These are phyloP conservation scores for Crossaster papposus DNA, from an alignment of 53 echinoderm and acorn worm species.

Conservation along the genomic window DNA sequence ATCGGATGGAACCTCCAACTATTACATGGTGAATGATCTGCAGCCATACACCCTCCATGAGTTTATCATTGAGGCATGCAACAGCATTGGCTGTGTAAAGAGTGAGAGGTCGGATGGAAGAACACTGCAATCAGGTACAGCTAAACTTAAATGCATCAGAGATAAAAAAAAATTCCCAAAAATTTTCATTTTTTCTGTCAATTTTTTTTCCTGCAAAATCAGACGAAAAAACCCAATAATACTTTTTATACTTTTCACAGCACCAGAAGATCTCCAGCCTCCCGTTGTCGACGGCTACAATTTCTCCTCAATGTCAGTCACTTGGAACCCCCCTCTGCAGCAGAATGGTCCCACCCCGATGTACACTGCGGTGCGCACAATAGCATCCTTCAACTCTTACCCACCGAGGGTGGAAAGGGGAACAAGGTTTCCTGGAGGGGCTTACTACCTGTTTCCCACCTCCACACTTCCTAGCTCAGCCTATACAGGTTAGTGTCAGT, in stretches of 20 bases:
- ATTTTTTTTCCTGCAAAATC: too few relatives aligned
- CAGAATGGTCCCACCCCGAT: conserved; percentile 95
- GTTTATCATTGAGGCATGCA: conserved; percentile 90
- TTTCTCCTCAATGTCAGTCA: conserved; percentile 76
- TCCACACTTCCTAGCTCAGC: conserved; percentile 81
- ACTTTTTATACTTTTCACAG: conserved; percentile 38
- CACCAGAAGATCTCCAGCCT: conserved; percentile 72
- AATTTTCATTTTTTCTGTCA: too few relatives aligned
- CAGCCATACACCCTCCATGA: conserved; percentile 75
- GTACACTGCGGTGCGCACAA: conserved; percentile 77
- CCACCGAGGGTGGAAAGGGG: conserved; percentile 93
- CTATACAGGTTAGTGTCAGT: conserved; percentile 79
- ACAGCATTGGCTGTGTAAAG: conserved; percentile 83
- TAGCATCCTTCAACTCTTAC: conserved; percentile 71
- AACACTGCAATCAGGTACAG: conserved; percentile 83
- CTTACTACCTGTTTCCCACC: conserved; percentile 81
- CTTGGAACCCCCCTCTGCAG: conserved; percentile 83
- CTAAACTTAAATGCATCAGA: not conserved
- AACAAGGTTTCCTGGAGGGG: conserved; percentile 92
- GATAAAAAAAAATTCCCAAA: not conserved
- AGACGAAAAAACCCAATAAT: too few relatives aligned
- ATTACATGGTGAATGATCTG: conserved; percentile 64
- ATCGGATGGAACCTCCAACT: conserved; percentile 53
- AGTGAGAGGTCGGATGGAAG: conserved; percentile 75
- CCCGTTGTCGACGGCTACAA: conserved; percentile 89